Percentiles rank a stretch among this genome's conserved stretches.
Conservation (phyloP, 2,888 invertebrate species). For the Protodeltote pygarga region DNA sequence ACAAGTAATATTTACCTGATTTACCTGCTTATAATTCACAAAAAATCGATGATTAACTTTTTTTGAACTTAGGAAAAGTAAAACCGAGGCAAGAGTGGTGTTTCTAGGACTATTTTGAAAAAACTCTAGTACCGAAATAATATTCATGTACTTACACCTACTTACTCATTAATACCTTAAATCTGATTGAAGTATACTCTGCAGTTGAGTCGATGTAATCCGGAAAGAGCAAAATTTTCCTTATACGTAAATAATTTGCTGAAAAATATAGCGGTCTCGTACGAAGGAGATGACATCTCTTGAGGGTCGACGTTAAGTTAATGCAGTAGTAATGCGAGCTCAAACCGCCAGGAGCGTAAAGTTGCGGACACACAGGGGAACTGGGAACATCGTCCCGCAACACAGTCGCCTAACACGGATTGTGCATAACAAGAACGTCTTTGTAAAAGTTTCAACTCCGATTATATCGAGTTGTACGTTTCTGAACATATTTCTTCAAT, state of each 20-base stretch:
- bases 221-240: neutral
- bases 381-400: conserved; percentile 5
- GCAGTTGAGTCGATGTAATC: neutral
- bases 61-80: neutral
- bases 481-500: conserved; percentile 9
- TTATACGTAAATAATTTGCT: conserved; percentile 27
- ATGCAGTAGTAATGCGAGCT: conserved; percentile 39
- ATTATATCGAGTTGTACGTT: conserved; percentile 10
- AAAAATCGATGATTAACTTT: conserved; percentile 6
- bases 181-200: neutral
- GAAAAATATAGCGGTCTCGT: conserved; percentile 26
- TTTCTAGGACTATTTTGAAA: no score
- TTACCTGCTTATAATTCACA: no score
- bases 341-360: conserved; percentile 31
- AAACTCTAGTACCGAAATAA: no score
- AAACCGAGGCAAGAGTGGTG: neutral
- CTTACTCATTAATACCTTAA: no score
- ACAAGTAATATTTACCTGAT: no score
- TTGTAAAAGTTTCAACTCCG: conserved; percentile 24
- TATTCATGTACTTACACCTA: no score
- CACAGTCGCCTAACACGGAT: conserved; percentile 31
- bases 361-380: conserved; percentile 31
- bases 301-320: conserved; percentile 35
- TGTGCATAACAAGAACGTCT: conserved; percentile 39
- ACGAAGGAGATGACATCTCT: conserved; percentile 26